These are phyloP conservation scores for Mycalesis mineus DNA, from an alignment of 2,888 invertebrate genomes.

Conservation along the genomic window DNA sequence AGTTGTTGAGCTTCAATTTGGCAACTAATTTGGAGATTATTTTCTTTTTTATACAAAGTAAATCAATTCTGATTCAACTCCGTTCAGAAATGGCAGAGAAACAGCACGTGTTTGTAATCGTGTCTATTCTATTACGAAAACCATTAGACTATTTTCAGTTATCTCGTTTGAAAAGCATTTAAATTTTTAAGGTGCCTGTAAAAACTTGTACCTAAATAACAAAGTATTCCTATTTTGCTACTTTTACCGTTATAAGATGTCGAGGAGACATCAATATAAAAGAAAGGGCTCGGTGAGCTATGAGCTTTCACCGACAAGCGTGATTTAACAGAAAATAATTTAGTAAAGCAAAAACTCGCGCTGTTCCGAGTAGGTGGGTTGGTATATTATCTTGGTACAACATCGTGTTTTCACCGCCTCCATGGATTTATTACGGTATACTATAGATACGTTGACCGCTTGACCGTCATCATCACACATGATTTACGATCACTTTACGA, in stretches of 20 bases:
- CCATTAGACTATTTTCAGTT: no score
- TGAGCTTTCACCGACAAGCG: slow-evolving; percentile 1
- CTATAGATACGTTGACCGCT: no score
- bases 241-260: neutral
- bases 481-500: slow-evolving; percentile 15
- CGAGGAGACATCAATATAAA: neutral
- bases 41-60: no score
- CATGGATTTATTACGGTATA: slow-evolving; percentile 11
- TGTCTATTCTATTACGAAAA: no score
- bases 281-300: slow-evolving; percentile 12
- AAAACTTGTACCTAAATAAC: no score
- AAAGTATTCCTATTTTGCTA: neutral
- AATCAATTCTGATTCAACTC: no score
- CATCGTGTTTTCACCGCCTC: slow-evolving; percentile 19
- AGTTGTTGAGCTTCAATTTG: no score
- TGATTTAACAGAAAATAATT: slow-evolving; percentile 9
- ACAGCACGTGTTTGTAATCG: no score
- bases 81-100: no score
- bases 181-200: no score
- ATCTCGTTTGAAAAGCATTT: no score
- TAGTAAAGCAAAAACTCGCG: slow-evolving; percentile 7
- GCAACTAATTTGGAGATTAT: no score
- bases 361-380: neutral
- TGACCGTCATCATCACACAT: slow-evolving; percentile 12
- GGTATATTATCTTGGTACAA: slow-evolving; percentile 11